Evolutionary conservation across 2,888 invertebrate genomes (phyloP).

Genomic region (Megamerina dolium): DNA sequence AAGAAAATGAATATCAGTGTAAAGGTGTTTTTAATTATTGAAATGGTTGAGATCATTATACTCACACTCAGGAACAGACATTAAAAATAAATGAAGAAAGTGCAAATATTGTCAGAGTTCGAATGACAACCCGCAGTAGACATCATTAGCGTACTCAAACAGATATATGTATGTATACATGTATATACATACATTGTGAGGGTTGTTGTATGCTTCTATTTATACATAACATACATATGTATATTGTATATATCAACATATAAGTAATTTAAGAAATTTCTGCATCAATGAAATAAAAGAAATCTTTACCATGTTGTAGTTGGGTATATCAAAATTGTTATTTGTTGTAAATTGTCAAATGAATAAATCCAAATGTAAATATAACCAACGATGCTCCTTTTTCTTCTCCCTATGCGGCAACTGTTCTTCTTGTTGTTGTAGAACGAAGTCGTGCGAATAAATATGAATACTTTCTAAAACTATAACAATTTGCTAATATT

Average conservation of each 20-base stretch:
- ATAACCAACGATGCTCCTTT: too few species aligned
- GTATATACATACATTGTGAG: too few species aligned
- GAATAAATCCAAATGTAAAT: too few species aligned
- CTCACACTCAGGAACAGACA: neutral
- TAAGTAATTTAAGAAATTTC: neutral
- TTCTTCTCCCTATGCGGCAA: neutral
- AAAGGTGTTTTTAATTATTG: constrained; percentile 47
- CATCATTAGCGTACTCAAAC: too few species aligned
- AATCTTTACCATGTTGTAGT: too few species aligned
- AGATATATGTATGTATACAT: too few species aligned
- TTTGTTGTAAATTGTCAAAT: too few species aligned
- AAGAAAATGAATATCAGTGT: constrained; percentile 27
- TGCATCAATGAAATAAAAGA: neutral
- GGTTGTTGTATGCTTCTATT: too few species aligned
- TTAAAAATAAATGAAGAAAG: constrained; percentile 4
- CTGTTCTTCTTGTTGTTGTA: neutral
- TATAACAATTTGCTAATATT: constrained; percentile 15
- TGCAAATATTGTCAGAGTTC: constrained; percentile 13
- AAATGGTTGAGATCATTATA: constrained; percentile 4
- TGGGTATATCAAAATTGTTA: too few species aligned
- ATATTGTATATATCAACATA: neutral
- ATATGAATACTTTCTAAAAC: neutral
- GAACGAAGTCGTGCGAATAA: neutral
- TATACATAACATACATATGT: neutral
- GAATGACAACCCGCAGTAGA: neutral